phyloP scores from a whole-genome alignment of 2,888 invertebrate genomes.

The Mythimna impura region DNA sequence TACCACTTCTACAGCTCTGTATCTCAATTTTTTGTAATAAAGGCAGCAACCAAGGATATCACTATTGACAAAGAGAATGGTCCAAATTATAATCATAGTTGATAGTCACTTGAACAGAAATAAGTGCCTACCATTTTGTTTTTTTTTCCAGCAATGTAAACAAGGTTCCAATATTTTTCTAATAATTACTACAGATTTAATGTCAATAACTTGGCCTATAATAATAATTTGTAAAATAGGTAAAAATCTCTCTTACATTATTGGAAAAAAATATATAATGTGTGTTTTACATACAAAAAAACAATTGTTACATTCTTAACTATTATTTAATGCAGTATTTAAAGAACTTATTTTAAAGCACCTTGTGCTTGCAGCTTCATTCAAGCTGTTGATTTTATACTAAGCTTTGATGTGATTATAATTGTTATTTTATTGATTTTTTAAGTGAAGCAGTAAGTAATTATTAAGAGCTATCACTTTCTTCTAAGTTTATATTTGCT shows the following conservation, averaged over 20 bases:
- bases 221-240: neutral
- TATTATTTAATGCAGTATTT: constrained; percentile 18
- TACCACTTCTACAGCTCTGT: neutral
- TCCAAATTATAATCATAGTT: constrained; percentile 23
- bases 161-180: constrained; percentile 6
- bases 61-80: constrained; percentile 13
- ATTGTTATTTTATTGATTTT: neutral
- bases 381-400: constrained; percentile 3
- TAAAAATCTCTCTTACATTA: constrained; percentile 10
- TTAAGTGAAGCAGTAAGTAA: constrained; percentile 22
- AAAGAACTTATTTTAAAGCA: constrained; percentile 33
- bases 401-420: constrained; percentile 6
- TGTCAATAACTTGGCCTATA: constrained; percentile 11
- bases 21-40: constrained; percentile 17
- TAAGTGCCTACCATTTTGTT: constrained; percentile 25
- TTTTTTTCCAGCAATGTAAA: constrained; percentile 29
- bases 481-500: constrained; percentile 15
- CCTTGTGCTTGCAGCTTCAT: constrained; percentile 15
- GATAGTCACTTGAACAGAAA: constrained; percentile 2
- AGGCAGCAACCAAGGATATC: neutral
- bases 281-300: constrained; percentile 37
- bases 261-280: constrained; percentile 18
- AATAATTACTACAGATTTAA: constrained; percentile 10
- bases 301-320: constrained; percentile 23
- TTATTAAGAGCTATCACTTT: constrained; percentile 11